Evolutionary conservation across 2,888 invertebrate species (phyloP), one percentile per base, ranked within the genome.

Genomic region (Arrhopalites spinosus): DNA sequence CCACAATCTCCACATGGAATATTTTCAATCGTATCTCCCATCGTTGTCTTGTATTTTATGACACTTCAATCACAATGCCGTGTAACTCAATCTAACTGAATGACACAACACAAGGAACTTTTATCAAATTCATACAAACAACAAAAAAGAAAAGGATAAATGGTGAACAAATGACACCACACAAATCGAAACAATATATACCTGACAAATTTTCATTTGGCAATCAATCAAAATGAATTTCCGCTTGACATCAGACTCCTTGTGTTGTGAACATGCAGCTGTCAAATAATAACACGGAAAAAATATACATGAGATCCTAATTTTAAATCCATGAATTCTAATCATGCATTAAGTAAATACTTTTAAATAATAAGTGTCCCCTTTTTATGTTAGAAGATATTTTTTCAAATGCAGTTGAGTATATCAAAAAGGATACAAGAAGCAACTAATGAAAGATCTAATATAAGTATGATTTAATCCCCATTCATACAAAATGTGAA

Each of bases 1-100:
- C 74, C 72, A 66, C 81, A 81, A 66, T 81, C 81, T 13, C 81
- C 81, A 67, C 81, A 81, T 47, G 70, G 29, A 5, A 71, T 56
- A 67, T 66, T 76, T 59, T 11, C 20, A n/a, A 59, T 20, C 5
- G n/a, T n/a, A 3, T 72, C 76, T 3, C 25, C 71, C 76, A 73
- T 72, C 13, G 36, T 67, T 45, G 3, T 66, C 66, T 43, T 36
- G n/a, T 7, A 67, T 67, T 36, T 29, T 53, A 7, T 27, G 7
- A 53, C 53, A 53, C 25, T 53, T 59, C 20, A 15, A 43, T 2
- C 43, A 66, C 11, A 43, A 3, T 63, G 29, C 17, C 29, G 23
- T 7, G 17, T 43, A 30, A 30, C 15, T 53, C 2, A 53, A 53
- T 8, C 23, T 27, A 71, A 27, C 71, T 72, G 47, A 11, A 63